Conservation (phyloP, 1,140 invertebrate species). For the Eurosta solidaginis region DNA sequence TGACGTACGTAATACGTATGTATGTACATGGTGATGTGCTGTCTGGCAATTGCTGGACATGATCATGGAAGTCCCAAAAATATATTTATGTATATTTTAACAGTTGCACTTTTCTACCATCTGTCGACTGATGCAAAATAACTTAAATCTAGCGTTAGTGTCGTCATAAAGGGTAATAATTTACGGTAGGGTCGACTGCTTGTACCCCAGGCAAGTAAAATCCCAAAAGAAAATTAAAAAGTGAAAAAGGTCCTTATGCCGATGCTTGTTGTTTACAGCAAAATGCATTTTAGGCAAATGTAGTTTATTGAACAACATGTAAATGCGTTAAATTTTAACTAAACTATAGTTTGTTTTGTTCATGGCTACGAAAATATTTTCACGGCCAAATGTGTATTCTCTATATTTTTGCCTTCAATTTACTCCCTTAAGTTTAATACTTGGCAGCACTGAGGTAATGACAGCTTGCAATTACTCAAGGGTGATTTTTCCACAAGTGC, state of each 20-base stretch:
- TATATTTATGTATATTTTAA: neutral
- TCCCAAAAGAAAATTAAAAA: too few species aligned
- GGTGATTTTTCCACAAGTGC: neutral
- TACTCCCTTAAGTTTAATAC: neutral
- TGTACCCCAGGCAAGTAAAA: too few species aligned
- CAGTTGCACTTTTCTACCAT: neutral
- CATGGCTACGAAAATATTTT: neutral
- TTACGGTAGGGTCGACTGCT: too few species aligned
- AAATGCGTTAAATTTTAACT: neutral
- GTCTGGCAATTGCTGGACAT: neutral
- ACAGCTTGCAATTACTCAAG: neutral
- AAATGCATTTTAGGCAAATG: too few species aligned
- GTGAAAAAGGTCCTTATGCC: too few species aligned
- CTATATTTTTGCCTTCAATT: neutral
- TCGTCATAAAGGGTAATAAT: too few species aligned
- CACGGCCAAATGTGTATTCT: constrained; percentile 15
- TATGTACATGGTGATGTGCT: neutral
- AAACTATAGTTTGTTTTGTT: neutral
- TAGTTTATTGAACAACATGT: too few species aligned
- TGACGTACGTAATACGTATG: neutral
- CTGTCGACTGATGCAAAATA: neutral
- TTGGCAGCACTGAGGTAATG: neutral
- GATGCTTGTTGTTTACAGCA: too few species aligned
- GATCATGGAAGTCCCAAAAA: neutral
- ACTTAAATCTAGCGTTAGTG: too few species aligned